These are phyloP conservation scores for Porites divaricata DNA, from an alignment of 92 coral and sea anemone genomes.

Conservation along the genomic window DNA sequence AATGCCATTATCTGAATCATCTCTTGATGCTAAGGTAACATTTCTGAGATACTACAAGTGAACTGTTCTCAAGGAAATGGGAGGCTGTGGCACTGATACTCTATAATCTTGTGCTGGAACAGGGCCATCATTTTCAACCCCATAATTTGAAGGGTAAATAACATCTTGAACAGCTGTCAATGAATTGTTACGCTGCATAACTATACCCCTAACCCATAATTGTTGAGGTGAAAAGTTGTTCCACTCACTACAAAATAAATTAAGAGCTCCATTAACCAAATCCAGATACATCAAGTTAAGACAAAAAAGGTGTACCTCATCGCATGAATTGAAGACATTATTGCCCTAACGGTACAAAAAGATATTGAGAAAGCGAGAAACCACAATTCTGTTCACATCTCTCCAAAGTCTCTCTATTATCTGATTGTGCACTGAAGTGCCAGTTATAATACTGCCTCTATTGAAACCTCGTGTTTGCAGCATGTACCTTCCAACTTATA, in stretches of 20 bases:
- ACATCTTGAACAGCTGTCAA: conserved; percentile 40
- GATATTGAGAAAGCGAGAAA: conserved; percentile 56
- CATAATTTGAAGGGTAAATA: conserved; percentile 33
- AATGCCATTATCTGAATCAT: conserved; percentile 41
- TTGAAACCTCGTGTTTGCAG: conserved; percentile 62
- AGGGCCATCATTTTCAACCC: conserved; percentile 39
- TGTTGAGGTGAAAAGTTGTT: conserved; percentile 67
- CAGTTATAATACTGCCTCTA: conserved; percentile 73
- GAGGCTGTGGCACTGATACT: conserved; percentile 36
- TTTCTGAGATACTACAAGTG: conserved; percentile 34
- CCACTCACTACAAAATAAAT: conserved; percentile 53
- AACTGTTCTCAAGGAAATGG: conserved; percentile 32
- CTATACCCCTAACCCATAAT: conserved; percentile 59
- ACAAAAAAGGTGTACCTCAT: conserved; percentile 58
- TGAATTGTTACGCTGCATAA: conserved; percentile 30
- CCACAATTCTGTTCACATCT: conserved; percentile 60
- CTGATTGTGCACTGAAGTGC: conserved; percentile 69
- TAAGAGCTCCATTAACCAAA: conserved; percentile 50
- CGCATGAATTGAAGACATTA: conserved; percentile 24
- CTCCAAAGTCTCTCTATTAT: conserved; percentile 72
- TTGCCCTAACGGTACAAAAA: conserved; percentile 58
- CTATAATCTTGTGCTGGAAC: conserved; percentile 33
- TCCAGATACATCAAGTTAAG: conserved; percentile 53
- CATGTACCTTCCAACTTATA: conserved; percentile 65
- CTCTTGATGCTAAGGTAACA: conserved; percentile 33